Conservation (phyloP, 2,888 invertebrate species). For the Synergus laeviventris region DNA sequence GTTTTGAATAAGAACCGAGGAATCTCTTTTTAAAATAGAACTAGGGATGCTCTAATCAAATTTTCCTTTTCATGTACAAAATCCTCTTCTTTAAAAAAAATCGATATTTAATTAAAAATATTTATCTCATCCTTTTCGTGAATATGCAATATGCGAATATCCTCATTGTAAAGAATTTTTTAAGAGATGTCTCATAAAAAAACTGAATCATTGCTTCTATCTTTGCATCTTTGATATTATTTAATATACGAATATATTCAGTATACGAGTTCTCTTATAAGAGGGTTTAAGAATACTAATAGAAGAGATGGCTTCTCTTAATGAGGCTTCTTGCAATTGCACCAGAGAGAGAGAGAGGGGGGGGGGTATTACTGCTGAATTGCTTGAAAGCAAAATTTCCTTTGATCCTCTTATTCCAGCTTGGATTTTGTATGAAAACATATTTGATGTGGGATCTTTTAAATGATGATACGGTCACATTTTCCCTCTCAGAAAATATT, state of each 20-base stretch:
- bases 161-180: neutral
- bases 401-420: slow-evolving; percentile 24
- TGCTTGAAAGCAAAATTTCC: slow-evolving; percentile 20
- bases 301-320: slow-evolving; percentile 6
- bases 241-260: neutral
- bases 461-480: slow-evolving; percentile 3
- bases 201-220: too few relatives aligned
- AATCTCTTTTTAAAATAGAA: neutral
- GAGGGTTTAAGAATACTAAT: slow-evolving; percentile 6
- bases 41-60: neutral
- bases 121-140: neutral
- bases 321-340: slow-evolving; percentile 20
- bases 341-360: neutral
- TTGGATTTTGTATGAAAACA: slow-evolving; percentile 25
- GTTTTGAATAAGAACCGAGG: neutral
- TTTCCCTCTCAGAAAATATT: slow-evolving; percentile 2
- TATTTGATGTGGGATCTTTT: slow-evolving; percentile 3
- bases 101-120: neutral
- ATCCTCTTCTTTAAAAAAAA: neutral
- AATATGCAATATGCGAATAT: neutral
- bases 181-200: too few relatives aligned
- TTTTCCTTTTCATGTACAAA: neutral
- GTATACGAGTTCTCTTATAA: neutral
- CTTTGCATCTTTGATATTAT: too few relatives aligned
- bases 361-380: slow-evolving; percentile 19